These are phyloP conservation scores for Zosterops lateralis DNA, from an alignment of 2,113 vertebrate genomes.

Conservation along the genomic window DNA sequence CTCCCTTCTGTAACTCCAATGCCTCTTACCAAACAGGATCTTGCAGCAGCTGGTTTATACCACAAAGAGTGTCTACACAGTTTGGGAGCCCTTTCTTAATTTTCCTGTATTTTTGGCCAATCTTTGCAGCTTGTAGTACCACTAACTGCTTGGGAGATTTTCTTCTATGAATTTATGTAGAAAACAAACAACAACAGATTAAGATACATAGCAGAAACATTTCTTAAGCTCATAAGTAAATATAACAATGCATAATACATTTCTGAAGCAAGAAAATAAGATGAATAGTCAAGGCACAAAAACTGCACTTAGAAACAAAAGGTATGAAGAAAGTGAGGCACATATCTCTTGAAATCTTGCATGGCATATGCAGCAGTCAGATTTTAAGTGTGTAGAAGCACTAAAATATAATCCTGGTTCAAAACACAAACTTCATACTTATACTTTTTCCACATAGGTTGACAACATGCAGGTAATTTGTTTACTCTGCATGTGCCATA, in stretches of 20 bases:
- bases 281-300: neutral
- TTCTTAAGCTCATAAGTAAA: neutral
- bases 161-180: neutral
- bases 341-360: neutral
- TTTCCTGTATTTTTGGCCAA: constrained; percentile 41
- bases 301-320: neutral
- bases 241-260: neutral
- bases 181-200: neutral
- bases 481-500: neutral
- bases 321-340: neutral
- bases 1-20: neutral
- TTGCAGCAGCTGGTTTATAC: constrained; percentile 7
- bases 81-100: constrained; percentile 11
- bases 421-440: neutral
- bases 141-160: neutral
- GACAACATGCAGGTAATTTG: neutral
- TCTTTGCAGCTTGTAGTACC: neutral
- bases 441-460: neutral
- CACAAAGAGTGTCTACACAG: constrained; percentile 4
- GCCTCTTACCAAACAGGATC: constrained; percentile 46
- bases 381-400: neutral
- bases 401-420: neutral
- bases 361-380: neutral
- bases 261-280: neutral
- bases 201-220: neutral